These are phyloP conservation scores for Epinotia bilunana DNA, from an alignment of 2,888 invertebrate genomes.

Conservation along the genomic window DNA sequence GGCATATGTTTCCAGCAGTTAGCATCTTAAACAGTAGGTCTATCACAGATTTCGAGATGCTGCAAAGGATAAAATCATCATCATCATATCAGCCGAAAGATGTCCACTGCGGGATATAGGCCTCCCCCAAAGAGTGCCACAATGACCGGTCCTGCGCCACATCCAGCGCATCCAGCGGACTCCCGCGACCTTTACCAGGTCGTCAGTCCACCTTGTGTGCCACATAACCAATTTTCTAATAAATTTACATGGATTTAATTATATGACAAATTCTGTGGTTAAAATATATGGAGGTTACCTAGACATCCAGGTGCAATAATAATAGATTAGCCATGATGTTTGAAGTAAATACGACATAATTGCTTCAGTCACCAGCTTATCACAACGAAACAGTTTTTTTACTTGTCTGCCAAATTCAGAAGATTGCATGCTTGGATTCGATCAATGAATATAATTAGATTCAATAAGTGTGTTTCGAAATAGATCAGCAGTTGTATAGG, in stretches of 20 bases:
- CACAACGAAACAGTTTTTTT: background rate
- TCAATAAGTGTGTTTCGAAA: background rate
- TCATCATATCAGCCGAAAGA: too few relatives aligned
- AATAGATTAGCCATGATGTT: background rate
- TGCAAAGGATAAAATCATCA: background rate
- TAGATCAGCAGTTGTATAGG: background rate
- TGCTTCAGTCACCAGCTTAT: too few relatives aligned
- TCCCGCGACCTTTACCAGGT: too few relatives aligned
- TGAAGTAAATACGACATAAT: background rate
- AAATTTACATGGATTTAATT: background rate
- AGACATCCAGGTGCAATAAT: background rate
- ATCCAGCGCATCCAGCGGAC: too few relatives aligned
- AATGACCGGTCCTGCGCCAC: too few relatives aligned
- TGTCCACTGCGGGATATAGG: too few relatives aligned
- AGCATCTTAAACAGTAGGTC: background rate
- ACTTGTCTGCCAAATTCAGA: background rate
- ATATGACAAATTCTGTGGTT: background rate
- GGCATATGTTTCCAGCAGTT: too few relatives aligned
- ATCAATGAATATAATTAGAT: background rate
- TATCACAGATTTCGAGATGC: background rate
- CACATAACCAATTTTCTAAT: too few relatives aligned
- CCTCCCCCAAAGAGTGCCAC: too few relatives aligned
- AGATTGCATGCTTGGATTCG: background rate
- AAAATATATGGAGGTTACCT: background rate
- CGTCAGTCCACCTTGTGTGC: too few relatives aligned